A percentile compares a stretch with the other conserved stretches of the same genome.
These are phyloP conservation scores for Salvelinus namaycush DNA, from an alignment of 2,113 vertebrate genomes.

Conservation along the genomic window DNA sequence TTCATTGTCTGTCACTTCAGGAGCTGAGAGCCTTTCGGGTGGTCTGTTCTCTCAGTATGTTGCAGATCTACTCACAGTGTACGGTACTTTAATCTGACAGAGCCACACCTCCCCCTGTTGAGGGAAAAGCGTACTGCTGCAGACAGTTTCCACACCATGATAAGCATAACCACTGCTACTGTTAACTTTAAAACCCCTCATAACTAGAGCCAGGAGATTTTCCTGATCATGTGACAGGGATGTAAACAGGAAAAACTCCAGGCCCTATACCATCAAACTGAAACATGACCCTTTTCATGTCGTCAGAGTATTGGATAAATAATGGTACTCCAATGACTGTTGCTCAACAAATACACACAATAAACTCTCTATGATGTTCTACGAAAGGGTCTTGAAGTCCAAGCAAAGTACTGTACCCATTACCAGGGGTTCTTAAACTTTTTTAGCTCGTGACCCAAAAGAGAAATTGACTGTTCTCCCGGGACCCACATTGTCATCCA, in stretches of 20 bases:
- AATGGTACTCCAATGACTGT: background rate
- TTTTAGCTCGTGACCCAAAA: too few relatives aligned
- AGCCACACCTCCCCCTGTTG: constrained; percentile 68
- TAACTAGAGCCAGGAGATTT: background rate
- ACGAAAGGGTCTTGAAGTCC: background rate
- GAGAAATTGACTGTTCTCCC: too few relatives aligned
- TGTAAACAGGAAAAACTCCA: too few relatives aligned
- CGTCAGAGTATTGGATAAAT: background rate
- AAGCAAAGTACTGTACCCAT: background rate
- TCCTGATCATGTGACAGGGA: constrained; percentile 14
- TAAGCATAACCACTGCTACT: too few relatives aligned
- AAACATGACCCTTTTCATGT: background rate
- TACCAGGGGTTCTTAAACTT: background rate
- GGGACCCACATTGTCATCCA: too few relatives aligned
- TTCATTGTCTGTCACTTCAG: too few relatives aligned
- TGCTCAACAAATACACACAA: background rate
- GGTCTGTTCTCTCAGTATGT: too few relatives aligned
- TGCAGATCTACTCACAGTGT: constrained; percentile 4
- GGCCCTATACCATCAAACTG: background rate
- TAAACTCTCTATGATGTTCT: background rate
- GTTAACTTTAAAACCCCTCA: background rate
- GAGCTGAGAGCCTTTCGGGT: too few relatives aligned
- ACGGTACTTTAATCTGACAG: constrained; percentile 33
- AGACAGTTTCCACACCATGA: constrained; percentile 17
- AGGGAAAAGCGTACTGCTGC: constrained; percentile 44